Evolutionary conservation across 1,140 invertebrate species (phyloP).

Genomic region (Proctacanthus coquilletti): DNA sequence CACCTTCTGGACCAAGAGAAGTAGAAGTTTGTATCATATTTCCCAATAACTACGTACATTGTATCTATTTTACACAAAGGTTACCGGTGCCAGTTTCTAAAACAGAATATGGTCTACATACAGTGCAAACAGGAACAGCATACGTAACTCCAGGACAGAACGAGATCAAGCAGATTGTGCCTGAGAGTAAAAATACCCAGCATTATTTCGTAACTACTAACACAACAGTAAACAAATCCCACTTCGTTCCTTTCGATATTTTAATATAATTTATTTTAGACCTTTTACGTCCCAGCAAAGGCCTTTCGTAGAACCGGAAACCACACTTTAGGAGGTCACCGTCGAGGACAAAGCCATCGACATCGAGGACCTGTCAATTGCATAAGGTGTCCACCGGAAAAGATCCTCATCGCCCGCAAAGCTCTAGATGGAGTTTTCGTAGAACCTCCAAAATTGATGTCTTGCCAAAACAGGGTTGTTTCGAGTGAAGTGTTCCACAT

Average conservation of each 20-base stretch:
- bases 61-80: too few relatives aligned
- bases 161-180: background rate
- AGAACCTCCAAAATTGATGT: constrained; percentile 1
- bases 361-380: background rate
- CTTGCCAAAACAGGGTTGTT: background rate
- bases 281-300: too few relatives aligned
- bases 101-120: background rate
- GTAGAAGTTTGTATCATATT: too few relatives aligned
- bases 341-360: background rate
- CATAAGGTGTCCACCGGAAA: constrained; percentile 5
- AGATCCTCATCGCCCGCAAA: constrained; percentile 2
- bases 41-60: too few relatives aligned
- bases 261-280: too few relatives aligned
- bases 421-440: constrained; percentile 4
- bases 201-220: background rate
- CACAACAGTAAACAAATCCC: background rate
- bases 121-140: background rate
- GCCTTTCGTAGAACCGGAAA: too few relatives aligned
- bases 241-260: background rate
- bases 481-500: background rate
- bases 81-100: background rate
- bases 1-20: background rate
- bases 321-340: background rate
- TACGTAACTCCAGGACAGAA: background rate
- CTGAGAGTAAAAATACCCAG: background rate